Evolutionary conservation across 2,113 vertebrate genomes (phyloP).

Genomic region (Orcinus orca): DNA sequence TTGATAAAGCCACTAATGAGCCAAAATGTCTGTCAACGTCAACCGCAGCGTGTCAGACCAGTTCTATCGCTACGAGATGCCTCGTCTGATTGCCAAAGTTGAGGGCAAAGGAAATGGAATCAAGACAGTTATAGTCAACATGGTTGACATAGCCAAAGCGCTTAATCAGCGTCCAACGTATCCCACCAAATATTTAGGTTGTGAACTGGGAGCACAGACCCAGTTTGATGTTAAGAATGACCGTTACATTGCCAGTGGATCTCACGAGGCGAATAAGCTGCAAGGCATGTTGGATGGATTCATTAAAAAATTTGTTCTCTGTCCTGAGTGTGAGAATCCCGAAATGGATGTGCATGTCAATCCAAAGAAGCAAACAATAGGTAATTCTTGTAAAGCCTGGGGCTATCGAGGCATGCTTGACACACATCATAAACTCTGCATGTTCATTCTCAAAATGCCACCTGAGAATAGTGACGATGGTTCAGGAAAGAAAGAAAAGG

Average conservation of each 20-base stretch:
- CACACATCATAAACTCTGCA: slow-evolving; percentile 99
- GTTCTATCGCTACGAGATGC: slow-evolving; percentile 99
- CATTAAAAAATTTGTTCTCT: slow-evolving; percentile 99
- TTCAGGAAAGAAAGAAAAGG: slow-evolving; percentile 96
- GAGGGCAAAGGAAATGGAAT: slow-evolving; percentile 99
- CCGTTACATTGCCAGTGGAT: slow-evolving; percentile 99
- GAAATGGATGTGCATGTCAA: slow-evolving; percentile 99
- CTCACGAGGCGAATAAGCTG: slow-evolving; percentile 99
- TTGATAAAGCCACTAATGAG: slow-evolving; percentile 95
- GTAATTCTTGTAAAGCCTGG: slow-evolving; percentile 99
- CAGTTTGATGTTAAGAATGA: slow-evolving; percentile 99
- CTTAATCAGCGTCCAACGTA: slow-evolving; percentile 99
- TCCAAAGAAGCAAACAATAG: slow-evolving; percentile 99
- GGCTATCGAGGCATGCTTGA: slow-evolving; percentile 98
- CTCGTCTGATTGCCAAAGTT: slow-evolving; percentile 99
- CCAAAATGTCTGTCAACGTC: slow-evolving; percentile 99
- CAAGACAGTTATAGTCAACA: slow-evolving; percentile 99
- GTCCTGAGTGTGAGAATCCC: slow-evolving; percentile 99
- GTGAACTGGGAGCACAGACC: slow-evolving; percentile 99
- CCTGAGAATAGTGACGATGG: slow-evolving; percentile 93
- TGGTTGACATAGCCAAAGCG: slow-evolving; percentile 99
- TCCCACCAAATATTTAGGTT: slow-evolving; percentile 99
- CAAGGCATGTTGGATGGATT: slow-evolving; percentile 99
- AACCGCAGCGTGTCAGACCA: slow-evolving; percentile 99
- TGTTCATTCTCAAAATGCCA: slow-evolving; percentile 99